Evolutionary conservation across 2,888 invertebrate genomes (phyloP), one percentile per base, ranked within the genome.

Genomic region (Microdon myrmicae): DNA sequence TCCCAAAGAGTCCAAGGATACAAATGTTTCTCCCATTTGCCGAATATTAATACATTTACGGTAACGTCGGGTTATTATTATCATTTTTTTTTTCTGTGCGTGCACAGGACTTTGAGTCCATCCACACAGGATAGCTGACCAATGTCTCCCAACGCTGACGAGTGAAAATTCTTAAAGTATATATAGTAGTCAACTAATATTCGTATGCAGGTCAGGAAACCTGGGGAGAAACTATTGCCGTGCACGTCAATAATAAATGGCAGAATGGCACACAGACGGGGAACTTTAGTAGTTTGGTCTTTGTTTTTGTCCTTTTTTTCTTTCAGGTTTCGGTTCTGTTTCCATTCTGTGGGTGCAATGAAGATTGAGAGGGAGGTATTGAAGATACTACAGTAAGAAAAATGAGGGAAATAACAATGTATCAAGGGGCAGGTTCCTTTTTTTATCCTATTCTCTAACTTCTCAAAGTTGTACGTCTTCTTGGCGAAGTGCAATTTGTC

Each of bases 401-500:
- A 59, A 54, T 60, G 41, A 20, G 23, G 28, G 23, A 35, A 37
- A 54, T 54, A 60, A 60, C 54, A 60, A 54, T 54, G 26, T 60
- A 54, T 54, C 54, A 60, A 54, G 29, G 29, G 31, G 45, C 20
- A 35, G 22, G 22, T 35, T 20, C 16, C 32, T 26, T 13, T 41
- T 49, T 43, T 37, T 39, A 25, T 48, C 6, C 25, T n/a, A n/a
- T n/a, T n/a, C n/a, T n/a, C n/a, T n/a, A n/a, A n/a, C n/a, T n/a
- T n/a, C n/a, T n/a, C n/a, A n/a, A n/a, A n/a, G n/a, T n/a, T n/a
- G n/a, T n/a, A n/a, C n/a, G n/a, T n/a, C n/a, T 17, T 10, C 13
- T 38, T 26, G 23, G 28, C 38, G 25, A 49, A 61, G 38, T 55
- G 55, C 48, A 61, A 61, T 61, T 61, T 61, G 55, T 61, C 60